Conservation (phyloP, 2,888 invertebrate genomes). For the Iselma pallidipennis region DNA sequence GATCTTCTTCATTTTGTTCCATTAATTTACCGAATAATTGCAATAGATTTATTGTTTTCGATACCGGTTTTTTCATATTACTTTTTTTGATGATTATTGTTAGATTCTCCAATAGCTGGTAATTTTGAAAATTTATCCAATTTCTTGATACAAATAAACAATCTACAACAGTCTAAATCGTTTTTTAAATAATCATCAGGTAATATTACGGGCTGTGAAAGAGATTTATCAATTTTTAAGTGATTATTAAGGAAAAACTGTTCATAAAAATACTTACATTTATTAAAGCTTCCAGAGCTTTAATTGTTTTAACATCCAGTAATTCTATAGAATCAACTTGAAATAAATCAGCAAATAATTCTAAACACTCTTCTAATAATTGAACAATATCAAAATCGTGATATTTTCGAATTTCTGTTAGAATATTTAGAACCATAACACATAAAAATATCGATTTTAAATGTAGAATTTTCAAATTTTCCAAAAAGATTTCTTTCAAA, state of each 20-base stretch:
- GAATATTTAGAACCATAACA: slow-evolving; percentile 14
- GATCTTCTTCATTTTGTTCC: slow-evolving; percentile 25
- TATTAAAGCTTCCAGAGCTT: slow-evolving; percentile 39
- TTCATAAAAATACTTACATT: slow-evolving; percentile 32
- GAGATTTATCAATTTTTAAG: no score
- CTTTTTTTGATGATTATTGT: slow-evolving; percentile 37
- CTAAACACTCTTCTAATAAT: slow-evolving; percentile 22
- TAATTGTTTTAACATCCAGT: slow-evolving; percentile 23
- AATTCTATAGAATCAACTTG: slow-evolving; percentile 14
- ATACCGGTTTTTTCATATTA: slow-evolving; percentile 41
- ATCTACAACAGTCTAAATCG: slow-evolving; percentile 12
- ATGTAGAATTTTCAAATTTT: not conserved
- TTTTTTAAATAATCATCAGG: no score
- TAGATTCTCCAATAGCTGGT: slow-evolving; percentile 20
- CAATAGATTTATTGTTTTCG: slow-evolving; percentile 30
- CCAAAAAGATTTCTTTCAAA: slow-evolving; percentile 4
- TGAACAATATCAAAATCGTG: slow-evolving; percentile 3
- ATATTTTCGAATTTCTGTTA: not conserved
- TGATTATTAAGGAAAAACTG: no score
- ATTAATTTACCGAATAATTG: slow-evolving; percentile 25
- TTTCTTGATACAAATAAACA: slow-evolving; percentile 6
- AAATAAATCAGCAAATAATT: slow-evolving; percentile 21
- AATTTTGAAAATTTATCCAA: slow-evolving; percentile 23
- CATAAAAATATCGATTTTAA: slow-evolving; percentile 7
- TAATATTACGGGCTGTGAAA: no score